Conservation (phyloP, 2,888 invertebrate genomes). For the Panorpa germanica region DNA sequence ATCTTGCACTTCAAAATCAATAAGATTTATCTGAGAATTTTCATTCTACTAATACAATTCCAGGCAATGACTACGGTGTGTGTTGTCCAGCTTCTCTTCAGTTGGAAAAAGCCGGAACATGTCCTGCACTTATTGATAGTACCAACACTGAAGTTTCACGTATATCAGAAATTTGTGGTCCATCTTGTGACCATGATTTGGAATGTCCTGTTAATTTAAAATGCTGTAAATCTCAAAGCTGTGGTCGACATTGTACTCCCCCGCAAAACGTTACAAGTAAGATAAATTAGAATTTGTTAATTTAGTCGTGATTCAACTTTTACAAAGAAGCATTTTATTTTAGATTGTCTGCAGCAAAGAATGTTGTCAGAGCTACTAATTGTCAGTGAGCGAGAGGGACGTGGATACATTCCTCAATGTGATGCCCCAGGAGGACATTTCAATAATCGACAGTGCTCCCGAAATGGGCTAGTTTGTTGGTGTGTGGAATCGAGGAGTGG, state of each 20-base stretch:
- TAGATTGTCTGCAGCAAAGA: constrained; percentile 55
- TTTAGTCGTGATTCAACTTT: too few species aligned
- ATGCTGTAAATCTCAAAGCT: constrained; percentile 56
- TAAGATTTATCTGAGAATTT: constrained; percentile 1
- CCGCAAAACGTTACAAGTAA: constrained; percentile 54
- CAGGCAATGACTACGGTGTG: constrained; percentile 70
- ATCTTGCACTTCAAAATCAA: constrained; percentile 28
- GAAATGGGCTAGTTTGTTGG: constrained; percentile 76
- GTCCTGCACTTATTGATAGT: constrained; percentile 34
- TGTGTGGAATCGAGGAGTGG: constrained; percentile 60
- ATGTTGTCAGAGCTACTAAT: constrained; percentile 58
- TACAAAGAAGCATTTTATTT: too few species aligned
- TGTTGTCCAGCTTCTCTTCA: constrained; percentile 65
- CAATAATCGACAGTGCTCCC: constrained; percentile 56
- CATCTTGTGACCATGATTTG: constrained; percentile 55
- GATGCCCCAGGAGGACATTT: constrained; percentile 47
- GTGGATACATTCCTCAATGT: constrained; percentile 73
- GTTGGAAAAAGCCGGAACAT: constrained; percentile 59
- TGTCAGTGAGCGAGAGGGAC: constrained; percentile 59
- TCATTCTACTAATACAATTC: constrained; percentile 8
- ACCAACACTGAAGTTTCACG: constrained; percentile 21
- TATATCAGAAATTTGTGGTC: constrained; percentile 36
- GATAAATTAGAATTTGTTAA: constrained; percentile 11
- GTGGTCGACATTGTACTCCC: constrained; percentile 52
- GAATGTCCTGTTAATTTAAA: constrained; percentile 70